Evolutionary conservation across 2,888 invertebrate genomes (phyloP).

Genomic region (Amiota minor): DNA sequence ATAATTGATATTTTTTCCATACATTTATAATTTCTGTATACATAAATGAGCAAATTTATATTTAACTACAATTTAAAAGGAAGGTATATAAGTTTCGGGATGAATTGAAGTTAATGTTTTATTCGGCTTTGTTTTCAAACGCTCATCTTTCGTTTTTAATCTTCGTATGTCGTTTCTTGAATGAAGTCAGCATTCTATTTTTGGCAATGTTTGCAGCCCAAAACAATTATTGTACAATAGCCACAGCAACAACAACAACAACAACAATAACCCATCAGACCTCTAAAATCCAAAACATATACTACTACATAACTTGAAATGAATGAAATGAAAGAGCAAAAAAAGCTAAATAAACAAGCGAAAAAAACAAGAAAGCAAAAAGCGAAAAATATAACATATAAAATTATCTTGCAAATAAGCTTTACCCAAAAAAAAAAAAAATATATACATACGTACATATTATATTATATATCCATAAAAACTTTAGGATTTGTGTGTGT

Average conservation of each 20-base stretch:
- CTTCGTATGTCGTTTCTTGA: slow-evolving; percentile 17
- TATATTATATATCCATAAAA: background rate
- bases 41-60: too few species aligned
- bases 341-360: slow-evolving; percentile 18
- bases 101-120: too few species aligned
- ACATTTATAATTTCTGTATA: too few species aligned
- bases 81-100: too few species aligned
- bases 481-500: background rate
- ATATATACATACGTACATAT: background rate
- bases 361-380: slow-evolving; percentile 31
- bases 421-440: slow-evolving; percentile 6
- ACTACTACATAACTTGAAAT: slow-evolving; percentile 19
- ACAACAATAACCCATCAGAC: slow-evolving; percentile 30
- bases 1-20: too few species aligned
- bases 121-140: background rate
- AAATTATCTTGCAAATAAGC: slow-evolving; percentile 36
- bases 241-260: slow-evolving; percentile 1
- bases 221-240: background rate
- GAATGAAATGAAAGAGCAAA: slow-evolving; percentile 31
- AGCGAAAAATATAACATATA: slow-evolving; percentile 40
- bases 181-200: slow-evolving; percentile 64
- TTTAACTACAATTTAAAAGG: too few species aligned
- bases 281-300: slow-evolving; percentile 25
- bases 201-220: slow-evolving; percentile 53
- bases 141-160: background rate